Evolutionary conservation across 2,797 vertebrate species (phyloP).

Genomic region (Holocentrus rufus): DNA sequence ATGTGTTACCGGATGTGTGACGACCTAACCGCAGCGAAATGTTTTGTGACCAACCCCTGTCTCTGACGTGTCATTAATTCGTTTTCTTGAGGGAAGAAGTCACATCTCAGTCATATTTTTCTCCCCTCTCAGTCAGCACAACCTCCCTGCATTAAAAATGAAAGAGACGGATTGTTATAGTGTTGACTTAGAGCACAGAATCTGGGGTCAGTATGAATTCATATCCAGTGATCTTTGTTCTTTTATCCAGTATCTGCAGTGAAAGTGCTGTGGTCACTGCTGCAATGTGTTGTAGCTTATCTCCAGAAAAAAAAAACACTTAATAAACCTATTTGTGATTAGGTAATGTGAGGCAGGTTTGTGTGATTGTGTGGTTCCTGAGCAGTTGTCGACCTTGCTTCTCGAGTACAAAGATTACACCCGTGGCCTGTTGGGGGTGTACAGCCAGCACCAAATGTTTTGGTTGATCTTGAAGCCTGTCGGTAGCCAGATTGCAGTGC

Average conservation of each 20-base stretch:
- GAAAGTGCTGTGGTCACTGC: neutral
- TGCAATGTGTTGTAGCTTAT: neutral
- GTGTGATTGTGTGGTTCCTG: neutral
- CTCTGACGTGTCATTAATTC: slow-evolving; percentile 31
- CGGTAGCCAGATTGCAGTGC: slow-evolving; percentile 42
- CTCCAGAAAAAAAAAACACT: neutral
- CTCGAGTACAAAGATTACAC: slow-evolving; percentile 46
- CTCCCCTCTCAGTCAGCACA: neutral
- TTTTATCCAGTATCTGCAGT: neutral
- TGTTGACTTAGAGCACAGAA: neutral
- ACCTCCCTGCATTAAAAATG: neutral
- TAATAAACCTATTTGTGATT: neutral
- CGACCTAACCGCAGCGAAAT: slow-evolving; percentile 14
- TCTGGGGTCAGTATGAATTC: neutral
- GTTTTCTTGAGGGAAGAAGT: neutral
- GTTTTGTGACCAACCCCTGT: slow-evolving; percentile 24
- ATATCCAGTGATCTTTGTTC: neutral
- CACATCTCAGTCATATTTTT: neutral
- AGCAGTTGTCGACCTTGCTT: slow-evolving; percentile 35
- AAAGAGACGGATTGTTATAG: neutral
- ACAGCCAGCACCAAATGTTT: slow-evolving; percentile 41
- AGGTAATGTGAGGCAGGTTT: neutral
- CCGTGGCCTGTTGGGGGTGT: slow-evolving; percentile 29
- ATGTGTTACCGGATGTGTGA: slow-evolving; percentile 28
- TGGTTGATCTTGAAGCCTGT: slow-evolving; percentile 47